A percentile compares a stretch with the other conserved stretches of the same genome.
These are phyloP conservation scores for Timema cristinae DNA, from an alignment of 2,888 invertebrate genomes.

Conservation along the genomic window DNA sequence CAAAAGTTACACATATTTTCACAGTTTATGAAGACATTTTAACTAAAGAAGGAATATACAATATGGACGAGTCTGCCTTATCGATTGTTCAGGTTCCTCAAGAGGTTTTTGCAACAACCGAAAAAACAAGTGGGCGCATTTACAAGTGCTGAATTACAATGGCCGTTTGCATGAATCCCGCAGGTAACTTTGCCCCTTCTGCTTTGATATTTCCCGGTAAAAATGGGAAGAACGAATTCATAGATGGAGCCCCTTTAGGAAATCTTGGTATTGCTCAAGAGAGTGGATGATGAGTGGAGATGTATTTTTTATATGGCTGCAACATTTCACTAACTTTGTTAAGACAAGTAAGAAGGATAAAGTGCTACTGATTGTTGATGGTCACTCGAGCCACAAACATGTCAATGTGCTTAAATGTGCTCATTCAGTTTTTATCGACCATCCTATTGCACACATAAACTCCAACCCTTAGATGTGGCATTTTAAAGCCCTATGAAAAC, in stretches of 20 bases:
- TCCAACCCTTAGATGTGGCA: slow-evolving; percentile 11
- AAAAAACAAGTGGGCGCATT: slow-evolving; percentile 27
- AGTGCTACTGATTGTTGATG: slow-evolving; percentile 22
- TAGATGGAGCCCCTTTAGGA: slow-evolving; percentile 31
- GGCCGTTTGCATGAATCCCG: slow-evolving; percentile 31
- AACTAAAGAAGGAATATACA: not conserved
- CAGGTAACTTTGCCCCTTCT: slow-evolving; percentile 31
- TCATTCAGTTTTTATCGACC: not conserved
- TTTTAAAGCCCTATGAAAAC: slow-evolving; percentile 7
- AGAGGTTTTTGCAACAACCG: not conserved
- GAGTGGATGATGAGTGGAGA: slow-evolving; percentile 33
- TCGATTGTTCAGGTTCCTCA: not conserved
- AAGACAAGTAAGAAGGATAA: not conserved
- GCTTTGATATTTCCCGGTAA: slow-evolving; percentile 31
- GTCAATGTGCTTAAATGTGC: slow-evolving; percentile 10
- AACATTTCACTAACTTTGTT: slow-evolving; percentile 21
- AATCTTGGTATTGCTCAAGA: slow-evolving; percentile 25
- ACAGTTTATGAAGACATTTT: not conserved
- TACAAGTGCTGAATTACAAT: slow-evolving; percentile 32
- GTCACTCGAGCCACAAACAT: slow-evolving; percentile 25
- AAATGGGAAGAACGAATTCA: slow-evolving; percentile 31
- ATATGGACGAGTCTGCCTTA: not conserved
- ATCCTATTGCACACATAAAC: slow-evolving; percentile 9
- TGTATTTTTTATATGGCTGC: slow-evolving; percentile 27
- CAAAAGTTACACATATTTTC: not conserved